Evolutionary conservation across 2,888 invertebrate species (phyloP), one percentile per base, ranked within the genome.

Genomic region (Loripinus fragilis): DNA sequence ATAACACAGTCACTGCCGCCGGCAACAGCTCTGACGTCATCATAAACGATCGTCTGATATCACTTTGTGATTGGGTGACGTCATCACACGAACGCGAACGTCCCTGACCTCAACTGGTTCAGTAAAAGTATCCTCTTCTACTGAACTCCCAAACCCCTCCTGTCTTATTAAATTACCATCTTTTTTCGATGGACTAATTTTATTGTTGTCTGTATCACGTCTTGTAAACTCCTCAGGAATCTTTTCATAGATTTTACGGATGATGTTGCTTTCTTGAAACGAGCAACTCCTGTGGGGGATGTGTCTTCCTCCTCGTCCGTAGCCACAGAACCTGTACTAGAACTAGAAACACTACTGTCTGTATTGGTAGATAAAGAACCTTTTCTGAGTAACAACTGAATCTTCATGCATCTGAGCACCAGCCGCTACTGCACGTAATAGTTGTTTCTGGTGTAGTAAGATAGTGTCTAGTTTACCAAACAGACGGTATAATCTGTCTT

Each of bases 401-500:
- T 60, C 60, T 17, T 60, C 60, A 20, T 30, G 2, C n/a, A 5
- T 28, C 1, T 10, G 12, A 2, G 33, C 33, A 33, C 33, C 33
- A 17, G 60, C 7, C 17, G 60, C 25, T 20, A 60, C 60, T n/a
- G 20, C 20, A 7, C 60, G 42, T 7, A 79, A 25, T 12, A 81
- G 28, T 17, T 74, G 68, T 30, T 73, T 76, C 60, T 84, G 84
- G 15, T 81, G 79, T 23, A 35, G 30, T 17, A 71, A 17, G 7
- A 84, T 55, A 8, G 66, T 35, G 33, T 84, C 80, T 41, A 84
- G 68, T 33, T 80, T 78, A 23, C 45, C 42, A 30, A 67, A 69
- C 12, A 87, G 48, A 35, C 72, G 80, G 50, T 85, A 84, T 50
- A 88, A 60, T 28, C 78, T 74, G 10, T 80, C 73, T 17, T 80